phyloP scores from a whole-genome alignment of 2,113 vertebrate species.

The Nothoprocta pentlandii region DNA sequence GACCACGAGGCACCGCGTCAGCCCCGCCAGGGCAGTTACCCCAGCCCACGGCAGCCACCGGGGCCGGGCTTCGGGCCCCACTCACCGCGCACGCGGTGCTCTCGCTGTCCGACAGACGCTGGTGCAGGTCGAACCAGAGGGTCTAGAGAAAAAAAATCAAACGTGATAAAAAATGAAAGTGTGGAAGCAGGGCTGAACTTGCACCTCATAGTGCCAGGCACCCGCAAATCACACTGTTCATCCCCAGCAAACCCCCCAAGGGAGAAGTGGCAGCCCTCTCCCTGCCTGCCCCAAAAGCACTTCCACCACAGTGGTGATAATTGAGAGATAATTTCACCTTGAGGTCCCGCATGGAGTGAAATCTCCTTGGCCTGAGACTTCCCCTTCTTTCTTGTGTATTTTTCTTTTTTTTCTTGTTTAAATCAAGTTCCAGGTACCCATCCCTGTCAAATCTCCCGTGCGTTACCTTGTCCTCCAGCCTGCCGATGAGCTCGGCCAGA shows the following conservation, averaged over 20 bases:
- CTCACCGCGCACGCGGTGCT: constrained; percentile 89
- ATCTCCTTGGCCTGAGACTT: neutral
- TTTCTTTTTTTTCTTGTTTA: neutral
- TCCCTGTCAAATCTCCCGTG: too few relatives aligned
- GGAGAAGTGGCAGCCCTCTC: neutral
- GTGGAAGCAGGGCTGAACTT: too few relatives aligned
- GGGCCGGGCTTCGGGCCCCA: neutral
- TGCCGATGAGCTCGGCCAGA: constrained; percentile 91
- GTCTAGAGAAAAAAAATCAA: constrained; percentile 79
- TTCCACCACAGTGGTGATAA: neutral
- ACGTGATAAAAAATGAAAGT: too few relatives aligned
- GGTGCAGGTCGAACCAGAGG: constrained; percentile 96
- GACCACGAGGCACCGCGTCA: neutral
- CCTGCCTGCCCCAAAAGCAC: neutral
- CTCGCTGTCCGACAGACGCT: constrained; percentile 92
- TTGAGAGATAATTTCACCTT: neutral
- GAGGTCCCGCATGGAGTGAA: neutral
- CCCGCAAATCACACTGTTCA: too few relatives aligned
- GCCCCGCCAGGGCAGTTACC: too few relatives aligned
- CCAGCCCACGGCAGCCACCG: fast-evolving
- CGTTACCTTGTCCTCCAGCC: constrained; percentile 94
- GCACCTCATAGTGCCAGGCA: too few relatives aligned
- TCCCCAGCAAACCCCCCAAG: too few relatives aligned
- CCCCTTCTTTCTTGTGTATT: too few relatives aligned
- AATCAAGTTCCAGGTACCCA: neutral